phyloP scores from a whole-genome alignment of 2,888 invertebrate species.

The Caenorhabditis afra region DNA sequence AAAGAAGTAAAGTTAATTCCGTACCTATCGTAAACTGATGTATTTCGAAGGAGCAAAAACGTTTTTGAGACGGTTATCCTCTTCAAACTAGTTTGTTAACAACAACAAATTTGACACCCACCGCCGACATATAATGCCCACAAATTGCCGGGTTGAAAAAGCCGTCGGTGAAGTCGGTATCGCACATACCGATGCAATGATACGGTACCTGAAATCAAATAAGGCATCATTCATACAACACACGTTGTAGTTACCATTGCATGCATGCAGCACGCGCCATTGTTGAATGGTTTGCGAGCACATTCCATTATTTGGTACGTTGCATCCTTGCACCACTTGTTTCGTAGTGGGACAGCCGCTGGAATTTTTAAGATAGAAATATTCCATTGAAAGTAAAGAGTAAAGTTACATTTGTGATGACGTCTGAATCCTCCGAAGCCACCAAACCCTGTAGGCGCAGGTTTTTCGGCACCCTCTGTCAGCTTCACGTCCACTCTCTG shows the following conservation, averaged over 20 bases:
- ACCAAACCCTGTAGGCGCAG: no score
- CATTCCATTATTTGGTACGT: constrained; percentile 60
- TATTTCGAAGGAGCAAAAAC: background rate
- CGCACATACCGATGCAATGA: constrained; percentile 68
- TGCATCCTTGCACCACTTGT: constrained; percentile 51
- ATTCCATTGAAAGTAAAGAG: background rate
- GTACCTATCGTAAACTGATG: background rate
- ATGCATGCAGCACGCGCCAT: constrained; percentile 64
- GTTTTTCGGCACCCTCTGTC: background rate
- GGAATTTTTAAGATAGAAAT: no score
- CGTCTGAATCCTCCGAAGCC: no score
- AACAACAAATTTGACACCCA: background rate
- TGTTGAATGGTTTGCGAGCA: constrained; percentile 39
- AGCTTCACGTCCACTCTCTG: background rate
- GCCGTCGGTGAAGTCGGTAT: constrained; percentile 19
- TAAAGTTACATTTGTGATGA: no score
- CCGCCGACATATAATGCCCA: background rate
- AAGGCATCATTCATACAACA: constrained; percentile 1
- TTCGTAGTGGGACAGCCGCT: constrained; percentile 9
- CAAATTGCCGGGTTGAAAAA: background rate
- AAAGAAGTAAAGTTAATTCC: background rate
- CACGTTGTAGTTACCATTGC: constrained; percentile 37
- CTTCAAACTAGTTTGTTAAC: no score
- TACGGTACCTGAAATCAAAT: constrained; percentile 61
- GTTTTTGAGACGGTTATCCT: no score